Evolutionary conservation across 2,888 invertebrate genomes (phyloP), one percentile per base, ranked within the genome.

Genomic region (Myathropa florea): DNA sequence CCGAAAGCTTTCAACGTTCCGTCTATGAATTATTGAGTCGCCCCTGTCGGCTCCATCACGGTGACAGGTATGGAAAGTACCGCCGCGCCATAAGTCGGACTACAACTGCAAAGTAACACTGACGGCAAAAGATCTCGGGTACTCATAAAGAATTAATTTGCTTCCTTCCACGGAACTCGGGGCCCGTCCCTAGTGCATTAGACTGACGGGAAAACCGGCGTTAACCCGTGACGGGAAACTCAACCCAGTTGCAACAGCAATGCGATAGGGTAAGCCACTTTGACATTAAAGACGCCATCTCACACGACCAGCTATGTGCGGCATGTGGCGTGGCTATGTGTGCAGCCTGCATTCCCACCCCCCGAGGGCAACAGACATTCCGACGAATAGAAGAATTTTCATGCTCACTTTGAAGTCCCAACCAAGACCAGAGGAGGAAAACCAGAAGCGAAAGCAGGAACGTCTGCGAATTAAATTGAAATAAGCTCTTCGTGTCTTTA

Each of bases 81-180:
- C 0, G 33, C 18, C 46, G 9, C n/a, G 33, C 18, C 46, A 18
- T 46, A 46, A 46, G 46, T 46, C 18, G 18, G 46, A 59, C 57
- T 33, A 14, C 10, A 53, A 30, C 55, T 21, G 12, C 21, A 39
- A 36, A 23, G 39, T 46, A 63, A 30, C 39, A 28, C 60, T 82
- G 64, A 70, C 68, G 53, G 59, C 46, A 61, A 65, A 23, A 57
- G 55, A 71, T 68, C 68, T 21, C 26, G 73, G 73, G 53, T 36
- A 28, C 64, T 63, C 23, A 60, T 78, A 53, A 83, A 83, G 63
- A 64, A 73, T 83, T 78, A 63, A 83, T 78, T 59, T 28, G 14
- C 23, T 39, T 36, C 24, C 18, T 55, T 4, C 36, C 46, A 18
- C 10, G 36, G 36, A 36, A 57, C 12, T 24, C 24, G 24, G 68